Conservation (phyloP, 2,113 vertebrate genomes). For the Ciconia boyciana region DNA sequence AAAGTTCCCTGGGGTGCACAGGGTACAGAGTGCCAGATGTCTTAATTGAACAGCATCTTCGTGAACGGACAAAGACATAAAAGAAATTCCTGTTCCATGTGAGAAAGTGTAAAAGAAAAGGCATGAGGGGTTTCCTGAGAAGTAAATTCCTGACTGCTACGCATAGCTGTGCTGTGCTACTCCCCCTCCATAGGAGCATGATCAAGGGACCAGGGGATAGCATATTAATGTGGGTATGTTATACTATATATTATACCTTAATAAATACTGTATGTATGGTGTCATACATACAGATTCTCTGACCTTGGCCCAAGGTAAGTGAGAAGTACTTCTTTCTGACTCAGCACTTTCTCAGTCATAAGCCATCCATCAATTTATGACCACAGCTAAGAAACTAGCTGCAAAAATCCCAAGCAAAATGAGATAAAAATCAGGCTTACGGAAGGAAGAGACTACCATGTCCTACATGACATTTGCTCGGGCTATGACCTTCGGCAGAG, state of each 20-base stretch:
- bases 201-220: not conserved
- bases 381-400: not conserved
- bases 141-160: not conserved
- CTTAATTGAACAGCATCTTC: not conserved
- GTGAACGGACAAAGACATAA: not conserved
- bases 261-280: not conserved
- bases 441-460: not conserved
- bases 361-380: not conserved
- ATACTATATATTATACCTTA: not conserved
- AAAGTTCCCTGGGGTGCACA: not conserved
- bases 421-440: not conserved
- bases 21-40: not conserved
- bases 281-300: not conserved
- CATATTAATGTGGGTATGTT: too few species aligned
- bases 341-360: not conserved
- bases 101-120: not conserved
- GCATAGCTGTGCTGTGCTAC: not conserved
- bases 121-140: not conserved
- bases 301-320: not conserved
- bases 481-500: not conserved
- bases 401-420: not conserved
- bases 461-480: accelerated
- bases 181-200: accelerated
- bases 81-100: not conserved
- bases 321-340: not conserved